phyloP scores from a whole-genome alignment of 1,140 invertebrate genomes.

The Pachypeltis micranthus region DNA sequence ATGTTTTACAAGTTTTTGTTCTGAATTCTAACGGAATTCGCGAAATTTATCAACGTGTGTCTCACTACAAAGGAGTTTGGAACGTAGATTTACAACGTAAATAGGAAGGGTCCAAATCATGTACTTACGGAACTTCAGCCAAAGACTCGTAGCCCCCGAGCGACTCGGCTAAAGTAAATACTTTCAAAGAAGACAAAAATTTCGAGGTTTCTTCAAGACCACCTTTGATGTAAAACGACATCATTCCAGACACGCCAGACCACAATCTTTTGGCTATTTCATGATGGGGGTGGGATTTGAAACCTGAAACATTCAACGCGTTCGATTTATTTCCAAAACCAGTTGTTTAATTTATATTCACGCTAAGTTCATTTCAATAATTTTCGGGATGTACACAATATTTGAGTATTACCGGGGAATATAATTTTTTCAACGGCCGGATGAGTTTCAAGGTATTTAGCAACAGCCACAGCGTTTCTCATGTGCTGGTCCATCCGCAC shows the following conservation, averaged over 20 bases:
- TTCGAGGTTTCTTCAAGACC: conserved; percentile 58
- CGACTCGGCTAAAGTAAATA: conserved; percentile 88
- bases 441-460: conserved; percentile 67
- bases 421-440: conserved; percentile 65
- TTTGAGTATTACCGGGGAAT: conserved; percentile 54
- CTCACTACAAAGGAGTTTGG: no score
- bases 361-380: neutral
- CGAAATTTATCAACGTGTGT: no score
- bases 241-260: conserved; percentile 82
- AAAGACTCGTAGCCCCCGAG: conserved; percentile 92
- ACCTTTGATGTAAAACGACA: conserved; percentile 79
- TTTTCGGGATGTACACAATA: conserved; percentile 13
- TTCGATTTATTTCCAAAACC: no score
- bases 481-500: conserved; percentile 84
- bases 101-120: no score
- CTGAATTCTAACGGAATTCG: no score
- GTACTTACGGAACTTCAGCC: conserved; percentile 71
- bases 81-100: no score
- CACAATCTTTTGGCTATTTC: conserved; percentile 71
- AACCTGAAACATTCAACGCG: conserved; percentile 40
- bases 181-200: conserved; percentile 65
- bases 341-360: no score
- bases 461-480: conserved; percentile 62
- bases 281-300: conserved; percentile 87
- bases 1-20: no score